Percentiles rank a stretch among this genome's conserved stretches.
These are phyloP conservation scores for Chesias legatella DNA, from an alignment of 2,888 invertebrate species.

Conservation along the genomic window DNA sequence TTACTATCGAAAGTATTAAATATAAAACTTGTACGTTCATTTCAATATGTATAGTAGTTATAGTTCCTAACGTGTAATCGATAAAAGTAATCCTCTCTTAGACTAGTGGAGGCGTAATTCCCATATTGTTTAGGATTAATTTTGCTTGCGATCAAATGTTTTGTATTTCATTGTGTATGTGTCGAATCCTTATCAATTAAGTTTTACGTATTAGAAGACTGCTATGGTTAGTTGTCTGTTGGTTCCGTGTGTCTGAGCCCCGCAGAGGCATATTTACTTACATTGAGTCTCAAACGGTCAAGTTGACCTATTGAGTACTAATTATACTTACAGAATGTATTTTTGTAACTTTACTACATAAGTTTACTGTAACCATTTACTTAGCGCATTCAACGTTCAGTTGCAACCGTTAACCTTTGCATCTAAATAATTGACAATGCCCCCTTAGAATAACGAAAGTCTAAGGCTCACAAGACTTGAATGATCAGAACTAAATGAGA, in stretches of 20 bases:
- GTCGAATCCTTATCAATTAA: slow-evolving; percentile 47
- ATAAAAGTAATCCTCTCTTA: slow-evolving; percentile 71
- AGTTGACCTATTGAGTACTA: slow-evolving; percentile 72
- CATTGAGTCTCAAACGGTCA: slow-evolving; percentile 69
- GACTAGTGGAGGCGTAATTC: slow-evolving; percentile 55
- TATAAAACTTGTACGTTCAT: slow-evolving; percentile 59
- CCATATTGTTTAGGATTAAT: slow-evolving; percentile 23
- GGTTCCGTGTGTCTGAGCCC: slow-evolving; percentile 44
- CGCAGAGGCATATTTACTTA: slow-evolving; percentile 64
- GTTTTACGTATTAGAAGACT: slow-evolving; percentile 70
- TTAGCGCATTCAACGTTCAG: slow-evolving; percentile 40
- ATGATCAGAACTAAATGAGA: no score
- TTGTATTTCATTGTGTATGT: slow-evolving; percentile 36
- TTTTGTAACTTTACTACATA: slow-evolving; percentile 69
- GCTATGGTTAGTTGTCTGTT: slow-evolving; percentile 64
- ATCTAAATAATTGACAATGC: no score
- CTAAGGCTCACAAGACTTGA: no score
- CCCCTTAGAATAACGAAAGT: no score
- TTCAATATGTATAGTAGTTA: slow-evolving; percentile 74
- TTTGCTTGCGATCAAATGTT: slow-evolving; percentile 55
- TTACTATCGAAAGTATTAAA: slow-evolving; percentile 44
- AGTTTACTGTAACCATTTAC: slow-evolving; percentile 49
- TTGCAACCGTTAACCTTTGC: no score
- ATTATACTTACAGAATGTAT: slow-evolving; percentile 46
- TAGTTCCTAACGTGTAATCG: slow-evolving; percentile 77